phyloP scores from a whole-genome alignment of 2,888 invertebrate species.

The Amphipyra berbera region DNA sequence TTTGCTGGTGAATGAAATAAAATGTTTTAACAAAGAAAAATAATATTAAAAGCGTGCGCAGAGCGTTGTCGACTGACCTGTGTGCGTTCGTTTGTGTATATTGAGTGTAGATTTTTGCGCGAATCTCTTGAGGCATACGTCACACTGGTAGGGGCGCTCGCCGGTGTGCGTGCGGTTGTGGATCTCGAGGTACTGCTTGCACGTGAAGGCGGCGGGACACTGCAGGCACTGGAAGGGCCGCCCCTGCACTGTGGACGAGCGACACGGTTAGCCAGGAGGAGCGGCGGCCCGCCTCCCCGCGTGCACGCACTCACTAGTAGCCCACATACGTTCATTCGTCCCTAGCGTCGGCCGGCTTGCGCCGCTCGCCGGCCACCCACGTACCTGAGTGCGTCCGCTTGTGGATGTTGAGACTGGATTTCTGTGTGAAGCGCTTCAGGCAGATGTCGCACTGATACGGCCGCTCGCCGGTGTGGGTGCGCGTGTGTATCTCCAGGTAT shows the following conservation, averaged over 20 bases:
- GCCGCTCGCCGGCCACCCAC: conserved; percentile 64
- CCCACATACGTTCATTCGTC: conserved; percentile 74
- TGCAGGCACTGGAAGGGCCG: conserved; percentile 91
- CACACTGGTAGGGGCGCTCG: conserved; percentile 91
- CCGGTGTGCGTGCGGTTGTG: conserved; percentile 90
- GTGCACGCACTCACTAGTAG: conserved; percentile 65
- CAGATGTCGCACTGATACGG: conserved; percentile 93
- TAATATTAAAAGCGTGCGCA: conserved; percentile 33
- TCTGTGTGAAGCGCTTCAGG: conserved; percentile 95
- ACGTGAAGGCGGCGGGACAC: conserved; percentile 90
- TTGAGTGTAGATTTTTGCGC: conserved; percentile 95
- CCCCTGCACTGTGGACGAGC: conserved; percentile 86
- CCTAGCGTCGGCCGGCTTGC: conserved; percentile 58
- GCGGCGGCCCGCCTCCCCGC: conserved; percentile 58
- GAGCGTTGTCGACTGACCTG: conserved; percentile 81
- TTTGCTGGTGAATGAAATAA: conserved; percentile 46
- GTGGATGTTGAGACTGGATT: conserved; percentile 95
- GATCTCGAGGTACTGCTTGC: conserved; percentile 89
- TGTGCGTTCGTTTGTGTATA: conserved; percentile 95
- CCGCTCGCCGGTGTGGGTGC: conserved; percentile 90
- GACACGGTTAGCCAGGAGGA: conserved; percentile 57
- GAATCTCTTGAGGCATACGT: conserved; percentile 94
- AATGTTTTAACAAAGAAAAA: conserved; percentile 30
- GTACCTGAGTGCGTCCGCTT: conserved; percentile 93
- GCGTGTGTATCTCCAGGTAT: conserved; percentile 91